phyloP scores from a whole-genome alignment of 2,797 vertebrate genomes.

The Clarias pachynema region DNA sequence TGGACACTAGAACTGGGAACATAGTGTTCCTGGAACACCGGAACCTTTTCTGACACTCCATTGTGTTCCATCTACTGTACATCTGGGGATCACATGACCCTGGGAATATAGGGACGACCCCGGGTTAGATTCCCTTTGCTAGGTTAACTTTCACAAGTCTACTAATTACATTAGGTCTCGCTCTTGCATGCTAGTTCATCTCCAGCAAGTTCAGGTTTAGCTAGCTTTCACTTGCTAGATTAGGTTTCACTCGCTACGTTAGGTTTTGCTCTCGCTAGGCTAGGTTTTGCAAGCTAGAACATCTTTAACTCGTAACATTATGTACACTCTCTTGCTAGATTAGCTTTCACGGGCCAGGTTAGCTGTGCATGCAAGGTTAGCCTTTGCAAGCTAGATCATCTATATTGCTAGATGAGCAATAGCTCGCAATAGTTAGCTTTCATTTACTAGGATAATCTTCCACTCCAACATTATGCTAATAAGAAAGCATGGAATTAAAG shows the following conservation, averaged over 20 bases:
- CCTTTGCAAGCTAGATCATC: neutral
- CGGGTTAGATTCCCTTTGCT: neutral
- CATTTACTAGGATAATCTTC: neutral
- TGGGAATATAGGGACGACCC: too few relatives aligned
- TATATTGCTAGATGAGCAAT: neutral
- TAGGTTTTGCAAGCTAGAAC: neutral
- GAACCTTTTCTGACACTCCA: too few relatives aligned
- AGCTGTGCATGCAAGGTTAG: neutral
- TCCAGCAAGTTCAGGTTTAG: neutral
- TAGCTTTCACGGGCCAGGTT: neutral
- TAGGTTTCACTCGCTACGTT: neutral
- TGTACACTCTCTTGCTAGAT: neutral
- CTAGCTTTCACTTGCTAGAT: neutral
- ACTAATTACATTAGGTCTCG: neutral
- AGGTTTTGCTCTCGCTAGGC: neutral
- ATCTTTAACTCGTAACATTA: neutral
- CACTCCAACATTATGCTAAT: neutral
- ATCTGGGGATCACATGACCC: too few relatives aligned
- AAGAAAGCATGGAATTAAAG: neutral
- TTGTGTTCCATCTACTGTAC: too few relatives aligned
- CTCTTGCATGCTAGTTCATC: neutral
- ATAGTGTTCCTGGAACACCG: too few relatives aligned
- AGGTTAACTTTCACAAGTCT: neutral
- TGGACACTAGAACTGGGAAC: too few relatives aligned
- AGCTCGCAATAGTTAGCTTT: neutral